Conservation (phyloP, 1,140 invertebrate species). For the Acromyrmex heyeri region DNA sequence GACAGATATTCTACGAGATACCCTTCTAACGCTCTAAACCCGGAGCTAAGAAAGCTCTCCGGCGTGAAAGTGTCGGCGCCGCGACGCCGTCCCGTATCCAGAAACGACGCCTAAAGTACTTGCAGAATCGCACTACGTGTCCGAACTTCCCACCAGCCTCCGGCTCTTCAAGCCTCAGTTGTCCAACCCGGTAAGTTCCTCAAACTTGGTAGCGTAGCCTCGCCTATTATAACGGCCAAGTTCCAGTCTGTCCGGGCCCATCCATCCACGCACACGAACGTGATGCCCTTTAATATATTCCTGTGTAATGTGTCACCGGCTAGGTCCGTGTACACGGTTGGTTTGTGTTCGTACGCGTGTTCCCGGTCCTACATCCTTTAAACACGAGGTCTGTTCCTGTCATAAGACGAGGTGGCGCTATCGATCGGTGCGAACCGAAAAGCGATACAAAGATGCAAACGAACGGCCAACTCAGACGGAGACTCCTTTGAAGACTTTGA, state of each 20-base stretch:
- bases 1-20: background rate
- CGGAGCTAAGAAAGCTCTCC: slow-evolving; percentile 14
- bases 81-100: slow-evolving; percentile 46
- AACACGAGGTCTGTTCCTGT: slow-evolving; percentile 49
- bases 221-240: slow-evolving; percentile 61
- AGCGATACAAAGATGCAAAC: slow-evolving; percentile 25
- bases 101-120: slow-evolving; percentile 59
- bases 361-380: slow-evolving; percentile 29
- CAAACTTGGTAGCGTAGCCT: slow-evolving; percentile 48
- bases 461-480: background rate
- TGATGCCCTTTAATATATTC: slow-evolving; percentile 55
- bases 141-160: slow-evolving; percentile 61
- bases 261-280: slow-evolving; percentile 47
- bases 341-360: slow-evolving; percentile 42
- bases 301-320: slow-evolving; percentile 33
- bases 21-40: slow-evolving; percentile 19
- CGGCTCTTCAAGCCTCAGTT: background rate
- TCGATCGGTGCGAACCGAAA: slow-evolving; percentile 13
- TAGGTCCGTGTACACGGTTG: background rate
- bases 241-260: slow-evolving; percentile 44
- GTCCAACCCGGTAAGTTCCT: slow-evolving; percentile 56
- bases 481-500: background rate
- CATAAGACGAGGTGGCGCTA: slow-evolving; percentile 35
- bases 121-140: slow-evolving; percentile 71
- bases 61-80: slow-evolving; percentile 49